Evolutionary conservation across 2,888 invertebrate species (phyloP).

Genomic region (Noctua pronuba): DNA sequence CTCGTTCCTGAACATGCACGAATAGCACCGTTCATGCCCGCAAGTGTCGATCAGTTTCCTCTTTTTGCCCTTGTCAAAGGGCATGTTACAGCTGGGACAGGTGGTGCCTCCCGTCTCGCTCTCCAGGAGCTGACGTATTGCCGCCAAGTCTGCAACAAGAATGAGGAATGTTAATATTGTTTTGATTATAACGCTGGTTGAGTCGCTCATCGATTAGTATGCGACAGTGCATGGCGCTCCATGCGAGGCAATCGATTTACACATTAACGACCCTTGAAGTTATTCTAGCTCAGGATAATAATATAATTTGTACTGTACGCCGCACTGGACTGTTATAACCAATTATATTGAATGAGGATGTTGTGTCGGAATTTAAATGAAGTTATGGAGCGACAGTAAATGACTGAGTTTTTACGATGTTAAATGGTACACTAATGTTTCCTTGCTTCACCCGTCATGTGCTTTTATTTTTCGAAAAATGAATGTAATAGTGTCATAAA

Average conservation of each 20-base stretch:
- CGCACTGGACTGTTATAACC: conserved; percentile 72
- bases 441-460: conserved; percentile 40
- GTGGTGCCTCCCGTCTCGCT: conserved; percentile 93
- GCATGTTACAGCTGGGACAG: conserved; percentile 97
- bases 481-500: conserved; percentile 60
- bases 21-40: conserved; percentile 98
- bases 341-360: conserved; percentile 76
- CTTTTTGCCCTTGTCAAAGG: conserved; percentile 99
- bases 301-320: conserved; percentile 71
- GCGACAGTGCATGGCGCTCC: conserved; percentile 67
- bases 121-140: conserved; percentile 94
- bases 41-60: conserved; percentile 98
- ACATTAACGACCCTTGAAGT: conserved; percentile 80
- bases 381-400: conserved; percentile 62
- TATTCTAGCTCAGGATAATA: conserved; percentile 75
- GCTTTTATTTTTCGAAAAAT: conserved; percentile 59
- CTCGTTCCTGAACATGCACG: conserved; percentile 98
- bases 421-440: conserved; percentile 52
- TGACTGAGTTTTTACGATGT: conserved; percentile 63
- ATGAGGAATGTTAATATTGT: conserved; percentile 65
- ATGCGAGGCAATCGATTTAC: conserved; percentile 80
- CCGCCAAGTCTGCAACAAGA: conserved; percentile 94
- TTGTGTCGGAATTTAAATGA: conserved; percentile 74
- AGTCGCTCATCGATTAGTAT: conserved; percentile 68
- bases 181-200: conserved; percentile 58